Evolutionary conservation across 2,113 vertebrate genomes (phyloP).

Genomic region (Lathamus discolor): DNA sequence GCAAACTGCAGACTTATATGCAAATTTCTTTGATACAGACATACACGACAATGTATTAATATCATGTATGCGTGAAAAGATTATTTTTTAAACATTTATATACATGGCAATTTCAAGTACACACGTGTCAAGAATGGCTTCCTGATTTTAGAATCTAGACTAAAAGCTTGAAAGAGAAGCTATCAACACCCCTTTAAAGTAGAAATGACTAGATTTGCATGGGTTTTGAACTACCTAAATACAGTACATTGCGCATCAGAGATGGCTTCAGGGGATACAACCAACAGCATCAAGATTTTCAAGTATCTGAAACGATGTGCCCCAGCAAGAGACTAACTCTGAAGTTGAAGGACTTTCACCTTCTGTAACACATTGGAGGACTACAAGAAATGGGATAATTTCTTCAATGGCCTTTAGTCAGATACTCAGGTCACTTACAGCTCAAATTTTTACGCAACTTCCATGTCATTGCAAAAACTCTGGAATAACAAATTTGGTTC

Average conservation of each 20-base stretch:
- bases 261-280: neutral
- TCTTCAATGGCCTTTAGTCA: neutral
- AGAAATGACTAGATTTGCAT: neutral
- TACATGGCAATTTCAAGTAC: neutral
- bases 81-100: neutral
- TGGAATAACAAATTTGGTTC: neutral
- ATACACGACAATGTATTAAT: neutral
- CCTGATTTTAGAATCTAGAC: neutral
- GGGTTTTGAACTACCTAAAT: neutral
- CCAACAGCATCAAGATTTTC: neutral
- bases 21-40: neutral
- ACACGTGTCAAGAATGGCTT: neutral
- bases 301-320: neutral
- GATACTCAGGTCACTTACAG: too few relatives aligned
- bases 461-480: neutral
- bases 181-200: neutral
- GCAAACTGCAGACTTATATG: neutral
- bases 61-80: neutral
- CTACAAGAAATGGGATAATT: too few relatives aligned
- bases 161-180: neutral
- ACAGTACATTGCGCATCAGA: neutral
- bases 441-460: neutral
- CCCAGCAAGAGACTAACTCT: neutral
- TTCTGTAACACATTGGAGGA: neutral
- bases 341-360: neutral